Evolutionary conservation across 2,797 vertebrate species (phyloP), one percentile per base, ranked within the genome.

Genomic region (Gobio occitaniae): DNA sequence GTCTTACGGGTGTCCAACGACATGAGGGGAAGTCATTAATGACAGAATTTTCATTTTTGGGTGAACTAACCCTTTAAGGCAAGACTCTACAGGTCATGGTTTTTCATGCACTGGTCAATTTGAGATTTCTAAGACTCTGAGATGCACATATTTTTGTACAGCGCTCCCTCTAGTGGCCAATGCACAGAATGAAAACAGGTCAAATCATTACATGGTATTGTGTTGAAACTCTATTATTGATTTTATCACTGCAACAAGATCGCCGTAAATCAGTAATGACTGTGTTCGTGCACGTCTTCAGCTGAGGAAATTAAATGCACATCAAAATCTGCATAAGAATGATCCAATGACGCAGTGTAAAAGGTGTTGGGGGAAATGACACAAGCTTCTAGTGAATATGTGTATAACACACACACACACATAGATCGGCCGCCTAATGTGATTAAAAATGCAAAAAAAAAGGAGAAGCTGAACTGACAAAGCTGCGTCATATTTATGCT

Each of bases 401-500:
- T 47, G 50, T 56, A 19, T 21, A 56, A 78, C 56, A 63, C 32
- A 19, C 52, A 21, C 17, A 32, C 61, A 50, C 41, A 29, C 21
- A 5, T 1, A 0, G 7, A 25, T 12, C 6, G 13, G 44, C 4
- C 21, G 0, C 4, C 29, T 52, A 69, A 50, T 29, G 29, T 80
- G 2, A 66, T 80, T 12, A 56, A 48, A 50, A 80, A 66, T 32
- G 12, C n/a, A 79, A 79, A 48, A 25, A 52, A 66, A 38, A 19
- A 32, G 32, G 50, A 38, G 74, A 76, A 76, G 74, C 74, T 56
- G 74, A 54, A 38, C 16, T 0, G 25, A 74, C n/a, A 63, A 41
- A 16, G 63, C 47, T n/a, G 47, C n/a, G 69, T 80, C 19, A 54
- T 36, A 54, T 61, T 80, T 50, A 80, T 80, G 61, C 44, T 50